A percentile compares a stretch with the other conserved stretches of the same genome.
Conservation (phyloP, 2,113 vertebrate genomes). For the Ranitomeya variabilis region DNA sequence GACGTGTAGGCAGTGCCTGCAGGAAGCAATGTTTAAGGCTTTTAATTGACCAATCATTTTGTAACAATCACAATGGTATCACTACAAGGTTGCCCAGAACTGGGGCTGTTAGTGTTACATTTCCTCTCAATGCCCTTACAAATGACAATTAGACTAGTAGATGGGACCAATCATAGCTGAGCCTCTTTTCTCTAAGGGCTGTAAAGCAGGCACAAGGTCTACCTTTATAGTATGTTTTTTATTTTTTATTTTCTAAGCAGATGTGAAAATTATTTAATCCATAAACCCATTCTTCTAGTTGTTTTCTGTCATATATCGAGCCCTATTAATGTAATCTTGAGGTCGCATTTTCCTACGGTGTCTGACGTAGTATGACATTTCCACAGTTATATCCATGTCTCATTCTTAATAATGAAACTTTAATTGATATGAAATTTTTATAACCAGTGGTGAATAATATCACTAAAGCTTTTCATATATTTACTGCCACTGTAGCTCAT, state of each 20-base stretch:
- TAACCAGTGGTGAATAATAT: neutral
- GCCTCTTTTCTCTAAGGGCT: no score
- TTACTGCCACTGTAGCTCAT: neutral
- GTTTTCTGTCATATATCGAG: neutral
- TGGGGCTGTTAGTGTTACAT: no score
- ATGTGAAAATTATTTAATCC: neutral
- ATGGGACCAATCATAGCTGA: no score
- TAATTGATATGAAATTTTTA: conserved; percentile 24
- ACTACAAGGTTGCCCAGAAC: no score
- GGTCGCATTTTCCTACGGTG: no score
- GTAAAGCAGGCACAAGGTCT: no score
- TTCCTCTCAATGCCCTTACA: no score
- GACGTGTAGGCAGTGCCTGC: no score
- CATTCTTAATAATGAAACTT: neutral
- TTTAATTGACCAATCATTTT: no score
- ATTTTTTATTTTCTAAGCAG: neutral
- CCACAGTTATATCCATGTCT: neutral
- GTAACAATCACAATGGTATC: no score
- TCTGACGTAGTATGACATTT: neutral
- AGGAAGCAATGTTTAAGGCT: no score
- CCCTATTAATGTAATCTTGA: neutral
- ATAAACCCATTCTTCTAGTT: neutral
- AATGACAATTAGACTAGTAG: no score
- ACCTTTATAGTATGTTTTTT: neutral
- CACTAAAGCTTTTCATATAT: neutral